Evolutionary conservation across 2,113 vertebrate species (phyloP), one percentile per base, ranked within the genome.

Genomic region (Pycnonotus jocosus): DNA sequence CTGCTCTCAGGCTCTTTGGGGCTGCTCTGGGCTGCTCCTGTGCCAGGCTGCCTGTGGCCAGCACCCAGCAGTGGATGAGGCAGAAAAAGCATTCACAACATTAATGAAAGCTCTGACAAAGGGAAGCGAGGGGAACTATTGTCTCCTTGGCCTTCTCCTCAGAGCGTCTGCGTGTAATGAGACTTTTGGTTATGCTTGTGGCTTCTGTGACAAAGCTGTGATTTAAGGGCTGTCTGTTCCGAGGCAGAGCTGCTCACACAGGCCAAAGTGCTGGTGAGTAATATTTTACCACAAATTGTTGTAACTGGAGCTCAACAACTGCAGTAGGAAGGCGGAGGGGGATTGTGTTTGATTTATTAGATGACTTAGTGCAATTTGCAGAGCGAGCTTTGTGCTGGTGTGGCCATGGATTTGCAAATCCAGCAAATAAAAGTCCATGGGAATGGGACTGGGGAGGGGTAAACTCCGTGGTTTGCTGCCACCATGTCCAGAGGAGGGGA

Each of bases 241-340:
- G 42, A 90, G 82, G 94, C 96, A 92, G 86, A 93, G 90, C 91
- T 17, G 72, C 91, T 94, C 88, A 24, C 76, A 45, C 5, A 1
- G 92, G 86, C 94, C 95, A 83, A 64, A 88, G 91, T 70, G 92
- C 86, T 95, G 91, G 82, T 81, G 94, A 96, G 93, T 91, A 94
- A 95, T 94, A 94, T 95, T 96, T 95, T 94, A 96, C 93, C 94
- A 93, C 94, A 93, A 96, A 95, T 95, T 95, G 94, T 88, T 95
- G 94, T 92, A 95, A 94, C 95, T 96, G 94, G 94, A 95, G 92
- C 96, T 92, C 76, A 57, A 94, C 65, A 13, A 74, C 88, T 92
- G 89, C 84, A 85, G 84, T 6, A 23, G 96, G 77, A 94, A 94
- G 74, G 83, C 47, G 72, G 12, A 42, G 14, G 51, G 11, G 62